Base-by-base conservation (phyloP, 2,797 vertebrate genomes). In the Sternotherus odoratus region DNA sequence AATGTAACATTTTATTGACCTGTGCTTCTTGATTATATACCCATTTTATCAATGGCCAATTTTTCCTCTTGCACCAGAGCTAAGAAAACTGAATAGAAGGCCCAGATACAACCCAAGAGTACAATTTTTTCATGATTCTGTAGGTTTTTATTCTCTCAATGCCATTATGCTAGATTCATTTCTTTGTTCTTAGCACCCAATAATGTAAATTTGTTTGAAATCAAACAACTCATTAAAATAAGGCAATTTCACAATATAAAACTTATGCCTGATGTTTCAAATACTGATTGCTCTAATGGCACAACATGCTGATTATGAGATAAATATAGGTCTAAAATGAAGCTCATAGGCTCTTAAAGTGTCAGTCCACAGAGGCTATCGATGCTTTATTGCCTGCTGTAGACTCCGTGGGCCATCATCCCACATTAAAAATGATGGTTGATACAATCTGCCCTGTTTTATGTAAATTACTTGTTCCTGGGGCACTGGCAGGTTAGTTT, bases 401-500 rank as follows among this genome's bases (percentile, higher is more conserved):
- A 56, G 16, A 82, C 0, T 2, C 15, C 79, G 63, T 16, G 87
- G 75, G 72, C 39, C 36, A 86, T 84, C 63, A 53, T 49, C 69
- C 39, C 43, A 83, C 19, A 75, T 17, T 23, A 46, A 50, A 93
- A 77, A 49, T 54, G 36, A 90, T 17, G 79, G 54, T 80, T 90
- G 83, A 66, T 63, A 79, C 3, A 88, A 80, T 0, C 0, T 39
- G 26, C 13, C 50, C 54, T 77, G 33, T 81, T 86, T 36, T 92
- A 89, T 77, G 77, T 54, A 86, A 77, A 83, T 13, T 51, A 77
- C 78, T 56, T 83, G 77, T 87, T 50, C 93, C 63, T 77, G 94
- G 87, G 94, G 94, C 87, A 96, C 96, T 92, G 85, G 93, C 80
- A 89, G 77, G 51, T 57, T 83, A 36, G 7, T 91, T 89, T 82